Evolutionary conservation across 2,113 vertebrate species (phyloP), one percentile per base, ranked within the genome.

Genomic region (Spermophilus dauricus): DNA sequence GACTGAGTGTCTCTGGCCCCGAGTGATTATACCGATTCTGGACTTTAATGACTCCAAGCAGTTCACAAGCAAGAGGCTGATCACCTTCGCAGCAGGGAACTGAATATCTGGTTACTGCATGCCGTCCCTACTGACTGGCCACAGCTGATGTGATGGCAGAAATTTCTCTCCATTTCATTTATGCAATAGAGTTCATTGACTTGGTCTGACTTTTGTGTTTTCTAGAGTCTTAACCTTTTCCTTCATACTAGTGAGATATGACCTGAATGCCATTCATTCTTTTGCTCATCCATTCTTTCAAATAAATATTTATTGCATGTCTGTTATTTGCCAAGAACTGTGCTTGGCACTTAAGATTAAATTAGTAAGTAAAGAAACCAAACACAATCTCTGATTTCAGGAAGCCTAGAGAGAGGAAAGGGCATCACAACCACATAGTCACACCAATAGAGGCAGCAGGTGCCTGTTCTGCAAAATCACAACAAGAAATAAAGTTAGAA

Each of bases 341-440:
- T 90, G 48, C 45, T 39, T 61, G 16, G 9, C 45, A 80, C 32
- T 51, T 5, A 80, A 96, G 32, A 75, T 24, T 51, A 89, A 89
- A 92, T 81, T 63, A 30, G 28, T 37, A 75, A 84, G 3, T 24
- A 69, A 85, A 73, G 45, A 96, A 72, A 22, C 1, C 17, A 9
- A 85, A 65, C 1, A 72, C 12, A 73, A 63, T 69, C 30, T 69
- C 30, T 70, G 42, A 81, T 51, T 28, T 67, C 26, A 16, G 56
- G 80, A 61, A 94, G 81, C 86, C 30, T 39, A 58, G 10, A 81
- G 53, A 92, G n/a, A 91, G 77, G 22, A 75, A 67, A 92, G 81
- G 6, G 11, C 16, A 56, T 78, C 45, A 86, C 24, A 63, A 51
- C 13, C 32, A 67, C 2, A 18, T 16, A 73, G 51, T 70, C 28